phyloP scores from a whole-genome alignment of 2,113 vertebrate species.

The Aegithalos caudatus region DNA sequence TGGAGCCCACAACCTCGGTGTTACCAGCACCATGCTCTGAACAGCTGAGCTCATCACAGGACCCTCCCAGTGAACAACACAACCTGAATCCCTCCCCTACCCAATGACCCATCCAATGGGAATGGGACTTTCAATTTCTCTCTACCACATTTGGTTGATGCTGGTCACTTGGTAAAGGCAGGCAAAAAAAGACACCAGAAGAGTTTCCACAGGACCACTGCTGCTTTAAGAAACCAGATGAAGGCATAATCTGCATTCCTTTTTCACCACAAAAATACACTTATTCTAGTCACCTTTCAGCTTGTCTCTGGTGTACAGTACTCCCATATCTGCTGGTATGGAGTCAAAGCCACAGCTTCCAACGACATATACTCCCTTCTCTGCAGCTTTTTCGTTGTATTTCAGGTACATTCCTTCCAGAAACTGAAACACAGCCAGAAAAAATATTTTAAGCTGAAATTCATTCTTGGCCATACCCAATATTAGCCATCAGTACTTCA shows the following conservation, averaged over 20 bases:
- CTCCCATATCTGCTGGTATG: constrained; percentile 93
- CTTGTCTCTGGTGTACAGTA: constrained; percentile 88
- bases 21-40: neutral
- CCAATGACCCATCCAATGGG: neutral
- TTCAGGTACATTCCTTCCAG: constrained; percentile 89
- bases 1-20: fast-evolving
- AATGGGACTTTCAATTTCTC: neutral
- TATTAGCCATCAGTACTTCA: fast-evolving
- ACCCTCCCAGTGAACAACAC: fast-evolving
- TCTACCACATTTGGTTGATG: neutral
- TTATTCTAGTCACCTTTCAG: constrained; percentile 81
- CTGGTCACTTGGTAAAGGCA: neutral
- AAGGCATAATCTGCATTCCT: neutral
- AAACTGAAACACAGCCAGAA: constrained; percentile 78
- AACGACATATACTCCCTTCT: constrained; percentile 87
- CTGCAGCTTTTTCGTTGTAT: constrained; percentile 84
- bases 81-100: neutral
- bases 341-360: constrained; percentile 97
- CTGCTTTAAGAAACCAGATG: neutral
- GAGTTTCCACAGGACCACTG: neutral
- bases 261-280: neutral
- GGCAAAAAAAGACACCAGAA: neutral
- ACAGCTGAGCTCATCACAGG: neutral
- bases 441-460: neutral
- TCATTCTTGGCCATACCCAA: neutral